These are phyloP conservation scores for Micromys minutus DNA, from an alignment of 2,113 vertebrate genomes.

Conservation along the genomic window DNA sequence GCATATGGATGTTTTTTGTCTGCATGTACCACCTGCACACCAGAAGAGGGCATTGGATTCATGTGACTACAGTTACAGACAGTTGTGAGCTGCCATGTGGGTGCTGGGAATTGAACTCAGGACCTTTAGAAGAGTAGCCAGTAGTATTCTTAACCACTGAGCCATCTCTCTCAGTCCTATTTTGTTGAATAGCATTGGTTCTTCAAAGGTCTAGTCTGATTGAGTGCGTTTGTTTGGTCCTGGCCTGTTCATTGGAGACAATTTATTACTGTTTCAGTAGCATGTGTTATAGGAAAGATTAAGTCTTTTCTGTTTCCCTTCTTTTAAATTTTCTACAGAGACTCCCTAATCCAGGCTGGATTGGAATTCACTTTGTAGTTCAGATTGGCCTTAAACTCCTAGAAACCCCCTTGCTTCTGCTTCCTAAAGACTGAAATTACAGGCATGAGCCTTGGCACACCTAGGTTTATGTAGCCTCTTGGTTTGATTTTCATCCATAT, in stretches of 20 bases:
- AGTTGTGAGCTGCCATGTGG: not conserved
- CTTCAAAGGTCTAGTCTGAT: not conserved
- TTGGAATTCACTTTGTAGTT: not conserved
- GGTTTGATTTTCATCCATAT: not conserved
- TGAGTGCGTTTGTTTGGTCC: not conserved
- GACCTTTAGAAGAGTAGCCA: too few species aligned
- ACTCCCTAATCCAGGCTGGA: not conserved
- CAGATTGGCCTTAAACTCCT: not conserved
- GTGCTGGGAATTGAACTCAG: not conserved
- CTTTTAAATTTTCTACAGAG: not conserved
- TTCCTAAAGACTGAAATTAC: not conserved
- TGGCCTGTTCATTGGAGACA: not conserved
- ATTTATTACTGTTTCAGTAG: not conserved
- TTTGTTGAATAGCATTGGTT: not conserved
- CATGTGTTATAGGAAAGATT: not conserved
- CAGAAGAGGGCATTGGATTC: not conserved
- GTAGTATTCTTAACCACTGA: not conserved
- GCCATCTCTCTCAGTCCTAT: not conserved
- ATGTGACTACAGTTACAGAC: not conserved
- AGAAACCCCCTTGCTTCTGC: not conserved
- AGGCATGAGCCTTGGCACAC: not conserved
- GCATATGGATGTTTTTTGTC: not conserved
- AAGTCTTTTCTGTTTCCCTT: not conserved
- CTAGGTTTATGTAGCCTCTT: not conserved
- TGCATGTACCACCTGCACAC: not conserved